phyloP scores from a whole-genome alignment of 2,888 invertebrate genomes.

The Muschampia plurimacula region DNA sequence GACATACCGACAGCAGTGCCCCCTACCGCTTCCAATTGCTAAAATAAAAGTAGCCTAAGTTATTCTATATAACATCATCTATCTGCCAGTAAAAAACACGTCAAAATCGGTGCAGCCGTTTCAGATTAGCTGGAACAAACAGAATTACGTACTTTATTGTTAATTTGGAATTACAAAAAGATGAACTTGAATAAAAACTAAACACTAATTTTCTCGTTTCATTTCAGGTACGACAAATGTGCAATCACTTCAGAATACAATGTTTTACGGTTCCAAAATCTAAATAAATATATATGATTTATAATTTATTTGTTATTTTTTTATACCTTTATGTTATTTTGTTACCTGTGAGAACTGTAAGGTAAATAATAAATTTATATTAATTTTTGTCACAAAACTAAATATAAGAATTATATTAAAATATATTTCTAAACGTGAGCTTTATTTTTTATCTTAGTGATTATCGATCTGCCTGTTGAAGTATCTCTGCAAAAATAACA shows the following conservation, averaged over 20 bases:
- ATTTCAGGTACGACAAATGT: constrained; percentile 96
- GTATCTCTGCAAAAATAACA: constrained; percentile 62
- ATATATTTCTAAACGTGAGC: neutral
- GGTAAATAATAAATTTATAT: neutral
- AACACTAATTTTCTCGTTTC: constrained; percentile 13
- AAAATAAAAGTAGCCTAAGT: no score
- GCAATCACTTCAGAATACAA: constrained; percentile 93
- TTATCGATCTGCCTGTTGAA: constrained; percentile 67
- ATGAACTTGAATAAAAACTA: no score
- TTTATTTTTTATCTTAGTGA: constrained; percentile 9
- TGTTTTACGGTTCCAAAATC: constrained; percentile 87
- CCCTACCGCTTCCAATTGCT: no score
- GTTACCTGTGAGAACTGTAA: neutral
- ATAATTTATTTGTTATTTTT: neutral
- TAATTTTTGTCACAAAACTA: constrained; percentile 6
- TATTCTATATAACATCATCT: no score
- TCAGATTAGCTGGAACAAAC: no score
- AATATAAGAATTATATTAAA: neutral
- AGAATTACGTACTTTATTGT: no score
- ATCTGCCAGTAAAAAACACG: no score
- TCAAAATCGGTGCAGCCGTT: no score
- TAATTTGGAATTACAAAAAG: no score
- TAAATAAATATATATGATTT: constrained; percentile 56
- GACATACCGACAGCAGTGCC: no score
- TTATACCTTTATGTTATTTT: neutral